Base-by-base conservation (phyloP, 2,888 invertebrate genomes). In the Limnephilus auricula region DNA sequence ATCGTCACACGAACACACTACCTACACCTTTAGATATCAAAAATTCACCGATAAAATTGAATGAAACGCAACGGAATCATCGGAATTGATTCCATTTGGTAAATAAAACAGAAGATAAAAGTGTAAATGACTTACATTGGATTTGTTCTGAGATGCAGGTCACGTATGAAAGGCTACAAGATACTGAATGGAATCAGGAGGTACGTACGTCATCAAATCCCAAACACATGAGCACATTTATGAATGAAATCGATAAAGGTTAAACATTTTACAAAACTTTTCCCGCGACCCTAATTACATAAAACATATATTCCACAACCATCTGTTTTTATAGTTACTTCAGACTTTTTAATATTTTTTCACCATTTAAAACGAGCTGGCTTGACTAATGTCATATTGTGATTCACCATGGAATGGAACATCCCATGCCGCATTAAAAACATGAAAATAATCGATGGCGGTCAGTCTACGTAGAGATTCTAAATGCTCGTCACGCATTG, bases 161-260 rank as follows among this genome's bases (percentile, higher is more conserved):
- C 90, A 89, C 89, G 92, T 90, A 80, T 83, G 89, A 84, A 45
- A 90, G 80, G 83, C 89, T 78, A 82, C 79, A 50, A 50, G 89
- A 91, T 89, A 85, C 89, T 92, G 92, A 92, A 92, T 92, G 92
- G 86, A 89, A 88, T 18, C 65, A 80, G 80, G 34, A 85, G 34
- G 45, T 86, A 85, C 79, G 79, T 25, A 45, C 32, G 86, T 86
- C 88, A 89, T 89, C 25, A 37, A 79, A 65, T 79, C 79, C 88
- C 40, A 2, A 45, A 91, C 91, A 92, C 92, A 90, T 45, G 87
- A 86, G 40, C 90, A 45, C 65, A 30, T 90, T 92, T 88, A 87
- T 92, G 92, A 92, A 92, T 92, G 92, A 92, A 92, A 92, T 91
- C 90, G 78, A 91, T 92, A 91, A 50, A 90, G 65, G 91, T 91